These are phyloP conservation scores for Drosophila tsacasi DNA, from an alignment of 1,140 invertebrate genomes.

Conservation along the genomic window DNA sequence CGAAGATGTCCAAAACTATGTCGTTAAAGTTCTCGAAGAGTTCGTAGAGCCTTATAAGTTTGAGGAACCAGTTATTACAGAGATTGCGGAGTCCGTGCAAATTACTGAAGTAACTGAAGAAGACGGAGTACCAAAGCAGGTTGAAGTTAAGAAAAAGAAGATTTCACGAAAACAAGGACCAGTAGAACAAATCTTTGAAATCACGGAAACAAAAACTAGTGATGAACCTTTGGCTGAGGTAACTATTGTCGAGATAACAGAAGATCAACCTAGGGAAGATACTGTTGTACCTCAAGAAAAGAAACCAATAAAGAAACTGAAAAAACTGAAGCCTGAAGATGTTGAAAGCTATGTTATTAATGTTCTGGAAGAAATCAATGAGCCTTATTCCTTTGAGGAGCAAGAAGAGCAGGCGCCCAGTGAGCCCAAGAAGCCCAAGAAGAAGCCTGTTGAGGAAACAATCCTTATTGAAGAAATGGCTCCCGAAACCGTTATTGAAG, in stretches of 20 bases:
- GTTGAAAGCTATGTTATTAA: slow-evolving; percentile 62
- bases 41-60: not conserved
- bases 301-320: slow-evolving; percentile 50
- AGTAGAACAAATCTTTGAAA: slow-evolving; percentile 57
- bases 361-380: slow-evolving; percentile 47
- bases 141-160: slow-evolving; percentile 61
- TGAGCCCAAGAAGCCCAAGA: slow-evolving; percentile 67
- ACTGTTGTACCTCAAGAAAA: slow-evolving; percentile 14
- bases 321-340: slow-evolving; percentile 52
- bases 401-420: slow-evolving; percentile 51
- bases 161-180: slow-evolving; percentile 58
- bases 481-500: slow-evolving; percentile 69
- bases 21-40: no score
- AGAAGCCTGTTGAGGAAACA: slow-evolving; percentile 63
- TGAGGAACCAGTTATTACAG: slow-evolving; percentile 48
- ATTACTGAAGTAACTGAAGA: slow-evolving; percentile 24
- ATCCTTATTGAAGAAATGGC: slow-evolving; percentile 79
- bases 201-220: slow-evolving; percentile 40
- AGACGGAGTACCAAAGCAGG: slow-evolving; percentile 44
- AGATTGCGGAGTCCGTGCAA: slow-evolving; percentile 36
- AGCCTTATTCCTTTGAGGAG: slow-evolving; percentile 32
- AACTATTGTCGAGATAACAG: slow-evolving; percentile 12
- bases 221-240: slow-evolving; percentile 35
- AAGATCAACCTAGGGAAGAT: slow-evolving; percentile 3
- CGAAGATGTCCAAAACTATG: no score